These are phyloP conservation scores for Meliscaeva auricollis DNA, from an alignment of 2,888 invertebrate species.

Conservation along the genomic window DNA sequence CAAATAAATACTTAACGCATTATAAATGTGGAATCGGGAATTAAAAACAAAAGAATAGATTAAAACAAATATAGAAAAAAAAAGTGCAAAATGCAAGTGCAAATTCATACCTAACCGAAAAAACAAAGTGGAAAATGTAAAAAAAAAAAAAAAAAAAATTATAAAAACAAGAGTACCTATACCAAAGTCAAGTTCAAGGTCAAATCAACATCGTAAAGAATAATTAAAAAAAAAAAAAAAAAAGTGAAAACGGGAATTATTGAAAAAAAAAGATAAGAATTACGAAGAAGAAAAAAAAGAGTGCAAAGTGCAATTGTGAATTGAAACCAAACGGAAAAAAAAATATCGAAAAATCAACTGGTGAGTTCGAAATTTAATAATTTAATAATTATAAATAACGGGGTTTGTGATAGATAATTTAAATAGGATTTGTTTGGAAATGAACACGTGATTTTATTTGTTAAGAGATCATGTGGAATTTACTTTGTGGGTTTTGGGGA, in stretches of 20 bases:
- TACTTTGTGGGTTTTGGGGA: slow-evolving; percentile 11
- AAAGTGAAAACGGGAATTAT: slow-evolving; percentile 5
- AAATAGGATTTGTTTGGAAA: slow-evolving; percentile 13
- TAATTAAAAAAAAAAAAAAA: background rate
- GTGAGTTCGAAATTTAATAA: slow-evolving; percentile 10
- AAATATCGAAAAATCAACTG: slow-evolving; percentile 6
- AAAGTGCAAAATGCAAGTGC: slow-evolving; percentile 6
- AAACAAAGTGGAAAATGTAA: slow-evolving; percentile 4
- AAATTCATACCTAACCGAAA: background rate
- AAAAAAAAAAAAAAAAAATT: background rate
- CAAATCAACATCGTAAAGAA: background rate
- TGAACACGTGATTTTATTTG: background rate
- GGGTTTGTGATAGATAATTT: slow-evolving; percentile 10
- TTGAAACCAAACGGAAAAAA: background rate
- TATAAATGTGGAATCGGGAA: slow-evolving; percentile 11
- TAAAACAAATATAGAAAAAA: slow-evolving; percentile 10
- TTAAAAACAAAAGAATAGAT: slow-evolving; percentile 4
- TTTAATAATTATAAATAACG: slow-evolving; percentile 10
- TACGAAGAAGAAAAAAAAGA: slow-evolving; percentile 10
- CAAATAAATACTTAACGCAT: slow-evolving; percentile 16
- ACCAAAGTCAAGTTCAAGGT: slow-evolving; percentile 2
- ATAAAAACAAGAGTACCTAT: background rate
- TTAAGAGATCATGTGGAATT: slow-evolving; percentile 16
- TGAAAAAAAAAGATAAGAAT: background rate
- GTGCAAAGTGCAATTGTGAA: slow-evolving; percentile 17